Evolutionary conservation across 1,140 invertebrate species (phyloP), one percentile per base, ranked within the genome.

Genomic region (Papilio dardanus): DNA sequence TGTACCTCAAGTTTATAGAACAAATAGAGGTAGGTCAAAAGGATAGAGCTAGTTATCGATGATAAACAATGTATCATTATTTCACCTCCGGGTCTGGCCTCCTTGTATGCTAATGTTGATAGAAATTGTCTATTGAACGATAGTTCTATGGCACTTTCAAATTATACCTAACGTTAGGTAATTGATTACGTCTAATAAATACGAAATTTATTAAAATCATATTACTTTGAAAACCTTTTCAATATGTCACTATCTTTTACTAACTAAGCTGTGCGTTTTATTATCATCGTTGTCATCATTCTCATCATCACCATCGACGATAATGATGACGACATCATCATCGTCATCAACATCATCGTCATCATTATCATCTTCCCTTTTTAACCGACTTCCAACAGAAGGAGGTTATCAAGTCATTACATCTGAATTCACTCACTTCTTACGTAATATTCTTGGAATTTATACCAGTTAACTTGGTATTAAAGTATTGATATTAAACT

Each of bases 1-100:
- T 85, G 81, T 86, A 76, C 71, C 24, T 62, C 79, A 80, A 83
- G 78, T 83, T 71, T 71, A 71, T 24, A 28, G 40, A 50, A 71
- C 69, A 71, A 71, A 71, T 71, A 71, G 69, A 71, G 69, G 24
- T 71, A 24, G 69, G 69, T 16, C 69, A 71, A 71, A 71, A 71
- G 50, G 69, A 71, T 71, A 71, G 69, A 42, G n/a, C 69, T 71
- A 28, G 69, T 71, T 71, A 71, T 50, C 42, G 69, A 71, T 71
- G 69, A 71, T 71, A 71, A 71, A 71, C 69, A 50, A 28, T 71
- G 69, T 71, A 71, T 71, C 50, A 71, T 71, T 71, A 71, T 50
- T 50, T 50, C 40, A 50, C 40, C 40, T 40, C 69, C 31, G 69
- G 69, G 35, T 42, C 46, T 24, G 16, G 21, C 14, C 69, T 28